These are phyloP conservation scores for Datnioides undecimradiatus DNA, from an alignment of 2,113 vertebrate species.

Conservation along the genomic window DNA sequence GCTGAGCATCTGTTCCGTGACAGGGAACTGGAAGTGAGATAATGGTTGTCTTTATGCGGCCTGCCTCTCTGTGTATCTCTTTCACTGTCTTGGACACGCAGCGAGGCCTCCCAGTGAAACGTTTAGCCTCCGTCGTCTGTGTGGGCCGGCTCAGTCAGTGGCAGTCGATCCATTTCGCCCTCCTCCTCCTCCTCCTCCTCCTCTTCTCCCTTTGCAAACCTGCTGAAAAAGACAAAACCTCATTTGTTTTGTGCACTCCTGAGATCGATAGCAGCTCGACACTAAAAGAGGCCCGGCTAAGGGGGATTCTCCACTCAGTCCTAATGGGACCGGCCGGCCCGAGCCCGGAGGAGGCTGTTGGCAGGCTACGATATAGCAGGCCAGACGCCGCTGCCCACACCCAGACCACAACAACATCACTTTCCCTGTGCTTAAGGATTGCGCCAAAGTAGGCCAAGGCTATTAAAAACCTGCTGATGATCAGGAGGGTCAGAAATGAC, in stretches of 20 bases:
- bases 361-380: neutral
- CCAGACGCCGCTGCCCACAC: constrained; percentile 3
- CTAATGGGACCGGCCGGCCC: constrained; percentile 24
- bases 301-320: constrained; percentile 56
- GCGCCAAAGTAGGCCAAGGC: constrained; percentile 1
- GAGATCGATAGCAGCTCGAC: constrained; percentile 68
- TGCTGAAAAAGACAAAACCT: constrained; percentile 70
- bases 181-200: neutral
- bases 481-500: constrained; percentile 39
- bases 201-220: constrained; percentile 22
- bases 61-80: neutral
- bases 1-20: neutral
- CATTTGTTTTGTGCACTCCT: constrained; percentile 62
- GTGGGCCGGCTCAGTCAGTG: constrained; percentile 23
- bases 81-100: constrained; percentile 21
- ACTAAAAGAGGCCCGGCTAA: constrained; percentile 50
- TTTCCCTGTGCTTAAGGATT: constrained; percentile 19
- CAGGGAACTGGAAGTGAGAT: constrained; percentile 15
- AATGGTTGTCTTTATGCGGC: constrained; percentile 26
- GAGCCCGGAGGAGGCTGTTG: neutral
- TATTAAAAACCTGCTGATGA: constrained; percentile 35
- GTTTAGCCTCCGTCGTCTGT: constrained; percentile 31
- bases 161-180: constrained; percentile 41
- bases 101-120: constrained; percentile 58
- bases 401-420: constrained; percentile 6